Conservation (phyloP, 92 coral and sea anemone species). For the Porites rus region DNA sequence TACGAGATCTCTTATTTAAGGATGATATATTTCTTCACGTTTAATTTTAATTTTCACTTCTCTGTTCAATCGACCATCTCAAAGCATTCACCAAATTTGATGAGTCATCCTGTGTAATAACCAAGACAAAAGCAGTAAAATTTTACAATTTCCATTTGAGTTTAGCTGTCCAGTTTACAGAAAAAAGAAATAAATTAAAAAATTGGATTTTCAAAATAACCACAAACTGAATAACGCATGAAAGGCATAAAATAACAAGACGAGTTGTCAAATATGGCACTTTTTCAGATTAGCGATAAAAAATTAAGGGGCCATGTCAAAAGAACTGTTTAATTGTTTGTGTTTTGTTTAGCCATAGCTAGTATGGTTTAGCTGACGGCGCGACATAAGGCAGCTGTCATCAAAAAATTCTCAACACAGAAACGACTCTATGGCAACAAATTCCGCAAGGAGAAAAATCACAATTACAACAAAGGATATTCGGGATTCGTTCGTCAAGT, state of each 20-base stretch:
- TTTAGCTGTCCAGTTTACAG: no score
- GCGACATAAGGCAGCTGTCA: background rate
- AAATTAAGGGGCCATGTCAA: background rate
- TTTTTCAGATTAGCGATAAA: background rate
- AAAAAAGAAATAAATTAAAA: no score
- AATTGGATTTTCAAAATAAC: background rate
- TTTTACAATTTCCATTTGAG: no score
- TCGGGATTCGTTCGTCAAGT: no score
- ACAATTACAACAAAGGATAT: no score
- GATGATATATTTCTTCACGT: no score
- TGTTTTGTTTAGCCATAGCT: background rate
- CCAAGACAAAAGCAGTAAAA: background rate
- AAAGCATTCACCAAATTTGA: background rate
- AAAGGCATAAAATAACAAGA: no score
- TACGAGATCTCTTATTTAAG: no score
- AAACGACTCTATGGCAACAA: no score
- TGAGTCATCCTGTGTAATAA: background rate
- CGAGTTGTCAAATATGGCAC: no score
- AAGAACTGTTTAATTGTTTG: background rate
- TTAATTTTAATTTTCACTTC: background rate
- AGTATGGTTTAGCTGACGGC: background rate
- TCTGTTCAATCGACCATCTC: background rate
- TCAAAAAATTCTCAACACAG: background rate
- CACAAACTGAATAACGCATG: no score
- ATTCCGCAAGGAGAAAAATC: no score